These are phyloP conservation scores for Lutjanus argentimaculatus DNA, from an alignment of 2,797 vertebrate genomes.

Conservation along the genomic window DNA sequence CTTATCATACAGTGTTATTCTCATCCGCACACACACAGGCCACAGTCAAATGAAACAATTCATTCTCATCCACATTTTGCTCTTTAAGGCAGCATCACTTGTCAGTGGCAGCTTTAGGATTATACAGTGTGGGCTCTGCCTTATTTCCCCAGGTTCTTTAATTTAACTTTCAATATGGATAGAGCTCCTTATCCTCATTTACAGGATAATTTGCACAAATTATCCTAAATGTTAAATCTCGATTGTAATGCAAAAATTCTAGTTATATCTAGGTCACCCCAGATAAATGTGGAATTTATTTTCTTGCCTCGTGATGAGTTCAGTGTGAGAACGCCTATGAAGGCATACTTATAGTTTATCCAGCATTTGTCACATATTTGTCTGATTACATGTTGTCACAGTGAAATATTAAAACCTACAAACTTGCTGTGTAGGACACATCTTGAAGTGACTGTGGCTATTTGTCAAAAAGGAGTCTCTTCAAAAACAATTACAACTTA, in stretches of 20 bases:
- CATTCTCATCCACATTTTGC: constrained; percentile 43
- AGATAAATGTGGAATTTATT: constrained; percentile 36
- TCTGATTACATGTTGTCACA: constrained; percentile 6
- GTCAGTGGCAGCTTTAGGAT: constrained; percentile 35
- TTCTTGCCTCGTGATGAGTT: background rate
- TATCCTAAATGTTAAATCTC: constrained; percentile 40
- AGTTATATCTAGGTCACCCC: constrained; percentile 42
- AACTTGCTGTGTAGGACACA: background rate
- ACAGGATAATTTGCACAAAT: constrained; percentile 57
- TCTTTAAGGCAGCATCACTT: constrained; percentile 32
- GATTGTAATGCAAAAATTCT: constrained; percentile 30
- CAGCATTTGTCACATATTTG: constrained; percentile 8
- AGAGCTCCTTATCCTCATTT: constrained; percentile 43
- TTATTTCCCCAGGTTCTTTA: constrained; percentile 45
- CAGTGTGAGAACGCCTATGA: background rate
- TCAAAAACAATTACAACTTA: background rate
- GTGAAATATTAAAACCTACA: constrained; percentile 15
- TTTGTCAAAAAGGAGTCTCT: too few relatives aligned
- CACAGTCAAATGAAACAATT: constrained; percentile 58
- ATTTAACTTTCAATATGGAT: constrained; percentile 50
- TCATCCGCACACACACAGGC: constrained; percentile 9
- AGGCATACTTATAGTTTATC: background rate
- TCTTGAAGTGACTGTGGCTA: too few relatives aligned
- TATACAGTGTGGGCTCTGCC: constrained; percentile 33
- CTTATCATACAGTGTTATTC: constrained; percentile 33